Percentiles rank a stretch among this genome's conserved stretches.
These are phyloP conservation scores for Thunnus albacares DNA, from an alignment of 2,797 vertebrate species.

Conservation along the genomic window DNA sequence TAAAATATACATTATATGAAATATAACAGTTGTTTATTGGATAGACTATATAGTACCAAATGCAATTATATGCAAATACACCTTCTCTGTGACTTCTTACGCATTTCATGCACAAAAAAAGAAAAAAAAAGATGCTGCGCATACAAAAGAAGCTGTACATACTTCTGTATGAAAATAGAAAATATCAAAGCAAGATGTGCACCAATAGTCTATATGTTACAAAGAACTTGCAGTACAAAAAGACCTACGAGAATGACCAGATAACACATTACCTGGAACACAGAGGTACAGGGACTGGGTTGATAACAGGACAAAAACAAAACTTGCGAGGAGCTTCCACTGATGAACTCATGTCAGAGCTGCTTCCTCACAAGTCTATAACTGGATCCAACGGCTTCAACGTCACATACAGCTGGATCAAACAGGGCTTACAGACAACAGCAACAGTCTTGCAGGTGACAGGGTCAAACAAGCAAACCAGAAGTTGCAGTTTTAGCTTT, in stretches of 20 bases:
- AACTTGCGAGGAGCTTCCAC: constrained; percentile 50
- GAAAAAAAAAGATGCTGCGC: constrained; percentile 68
- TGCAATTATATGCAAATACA: constrained; percentile 86
- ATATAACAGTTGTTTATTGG: constrained; percentile 88
- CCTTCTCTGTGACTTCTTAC: constrained; percentile 74
- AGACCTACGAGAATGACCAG: constrained; percentile 76
- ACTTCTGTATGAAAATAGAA: constrained; percentile 90
- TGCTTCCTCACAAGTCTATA: constrained; percentile 53
- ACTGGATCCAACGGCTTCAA: constrained; percentile 53
- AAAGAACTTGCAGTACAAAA: constrained; percentile 85
- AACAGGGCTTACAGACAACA: constrained; percentile 29
- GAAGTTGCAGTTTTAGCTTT: constrained; percentile 62
- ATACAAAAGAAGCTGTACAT: constrained; percentile 86
- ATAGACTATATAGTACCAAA: constrained; percentile 89
- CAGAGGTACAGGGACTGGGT: constrained; percentile 69
- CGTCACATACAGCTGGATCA: constrained; percentile 60
- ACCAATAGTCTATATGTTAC: constrained; percentile 83
- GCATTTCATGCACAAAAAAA: constrained; percentile 83
- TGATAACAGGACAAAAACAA: constrained; percentile 65
- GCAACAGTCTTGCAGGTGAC: constrained; percentile 25
- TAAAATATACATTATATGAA: constrained; percentile 90
- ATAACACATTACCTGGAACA: constrained; percentile 78
- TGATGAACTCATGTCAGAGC: constrained; percentile 42
- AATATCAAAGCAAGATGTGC: constrained; percentile 87
- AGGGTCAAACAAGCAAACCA: constrained; percentile 59